A percentile compares a stretch with the other conserved stretches of the same genome.
Conservation (phyloP, 2,113 vertebrate genomes). For the Microcebus ravelobensis region DNA sequence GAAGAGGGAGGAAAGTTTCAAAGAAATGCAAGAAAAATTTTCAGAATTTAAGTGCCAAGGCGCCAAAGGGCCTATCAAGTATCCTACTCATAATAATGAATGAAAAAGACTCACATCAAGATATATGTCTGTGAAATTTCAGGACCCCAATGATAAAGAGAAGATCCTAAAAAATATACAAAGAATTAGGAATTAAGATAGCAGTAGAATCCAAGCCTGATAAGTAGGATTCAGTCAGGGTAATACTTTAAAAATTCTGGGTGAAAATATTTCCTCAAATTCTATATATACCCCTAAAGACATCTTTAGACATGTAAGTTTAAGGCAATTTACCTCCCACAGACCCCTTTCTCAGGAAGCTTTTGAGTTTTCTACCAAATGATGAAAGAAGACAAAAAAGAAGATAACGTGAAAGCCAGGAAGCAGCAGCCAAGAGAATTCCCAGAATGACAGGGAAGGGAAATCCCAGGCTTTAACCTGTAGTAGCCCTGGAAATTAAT, state of each 20-base stretch:
- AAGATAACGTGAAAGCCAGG: background rate
- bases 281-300: background rate
- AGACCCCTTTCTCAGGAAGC: background rate
- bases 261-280: background rate
- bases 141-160: background rate
- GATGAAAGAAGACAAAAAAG: background rate
- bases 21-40: constrained; percentile 3
- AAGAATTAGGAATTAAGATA: background rate
- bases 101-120: constrained; percentile 9
- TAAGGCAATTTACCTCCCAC: background rate
- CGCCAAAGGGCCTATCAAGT: background rate
- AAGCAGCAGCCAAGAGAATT: background rate
- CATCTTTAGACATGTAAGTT: background rate
- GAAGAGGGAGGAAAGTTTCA: background rate
- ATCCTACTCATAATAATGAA: background rate
- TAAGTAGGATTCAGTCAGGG: background rate
- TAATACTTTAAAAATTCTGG: constrained; percentile 2
- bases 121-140: background rate
- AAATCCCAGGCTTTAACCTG: background rate
- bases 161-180: background rate
- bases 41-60: background rate
- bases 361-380: background rate
- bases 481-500: background rate
- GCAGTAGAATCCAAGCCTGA: background rate
- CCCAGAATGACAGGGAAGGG: background rate